A percentile compares a stretch with the other conserved stretches of the same genome.
Conservation (phyloP, 2,888 invertebrate genomes). For the Drosophila meridionalis region DNA sequence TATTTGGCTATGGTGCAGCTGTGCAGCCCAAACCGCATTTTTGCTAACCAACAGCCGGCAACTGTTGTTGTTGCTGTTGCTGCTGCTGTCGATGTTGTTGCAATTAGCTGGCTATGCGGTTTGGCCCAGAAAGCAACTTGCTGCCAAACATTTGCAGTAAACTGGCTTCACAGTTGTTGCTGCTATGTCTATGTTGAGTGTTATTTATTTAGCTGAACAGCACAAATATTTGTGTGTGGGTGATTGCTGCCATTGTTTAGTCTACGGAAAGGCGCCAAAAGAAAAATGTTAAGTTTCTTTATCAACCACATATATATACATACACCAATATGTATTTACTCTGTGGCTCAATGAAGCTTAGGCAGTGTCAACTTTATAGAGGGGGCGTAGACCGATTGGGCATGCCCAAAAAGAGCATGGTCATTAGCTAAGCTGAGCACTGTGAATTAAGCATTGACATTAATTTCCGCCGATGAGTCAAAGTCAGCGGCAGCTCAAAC, state of each 20-base stretch:
- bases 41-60: constrained; percentile 52
- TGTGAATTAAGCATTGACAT: constrained; percentile 50
- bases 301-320: constrained; percentile 33
- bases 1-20: constrained; percentile 48
- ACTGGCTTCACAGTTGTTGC: constrained; percentile 37
- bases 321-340: constrained; percentile 34
- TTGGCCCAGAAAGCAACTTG: constrained; percentile 77
- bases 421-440: constrained; percentile 60
- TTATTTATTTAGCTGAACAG: constrained; percentile 44
- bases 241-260: constrained; percentile 61
- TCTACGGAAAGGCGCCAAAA: constrained; percentile 69
- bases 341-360: constrained; percentile 57
- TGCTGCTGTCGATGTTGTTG: constrained; percentile 45
- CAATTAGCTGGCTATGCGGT: constrained; percentile 76
- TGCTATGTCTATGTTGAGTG: constrained; percentile 26
- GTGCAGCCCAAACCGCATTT: constrained; percentile 69
- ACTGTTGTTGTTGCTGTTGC: constrained; percentile 38
- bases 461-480: constrained; percentile 43
- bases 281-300: constrained; percentile 25
- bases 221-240: constrained; percentile 61
- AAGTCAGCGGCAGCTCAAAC: constrained; percentile 14
- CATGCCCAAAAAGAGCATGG: constrained; percentile 58
- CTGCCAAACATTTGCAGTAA: constrained; percentile 53
- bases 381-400: constrained; percentile 50
- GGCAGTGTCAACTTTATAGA: constrained; percentile 24